Evolutionary conservation across 2,113 vertebrate genomes (phyloP), one percentile per base, ranked within the genome.

Genomic region (Dunckerocampus dactyliophorus): DNA sequence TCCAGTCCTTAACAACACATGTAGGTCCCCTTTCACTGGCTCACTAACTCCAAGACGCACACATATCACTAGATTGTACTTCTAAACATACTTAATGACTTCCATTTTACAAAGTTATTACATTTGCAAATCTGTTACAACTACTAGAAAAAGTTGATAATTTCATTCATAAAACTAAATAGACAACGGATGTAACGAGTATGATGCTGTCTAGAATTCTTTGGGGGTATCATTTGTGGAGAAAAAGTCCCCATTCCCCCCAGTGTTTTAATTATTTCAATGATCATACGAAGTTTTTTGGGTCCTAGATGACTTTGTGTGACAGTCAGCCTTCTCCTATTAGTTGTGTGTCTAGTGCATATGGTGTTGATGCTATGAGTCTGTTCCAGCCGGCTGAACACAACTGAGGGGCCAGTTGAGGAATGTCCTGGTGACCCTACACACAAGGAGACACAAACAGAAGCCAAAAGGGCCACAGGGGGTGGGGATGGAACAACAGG

Each of bases 341-440:
- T 51, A 57, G 28, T n/a, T 21, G 42, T 43, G 51, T 66, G 59
- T 55, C 61, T 75, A 57, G 43, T 67, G 45, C 68, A 47, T 43
- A 49, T 19, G 56, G 63, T 73, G 57, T 43, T 54, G 62, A 63
- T 9, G 21, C 11, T 58, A 67, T 63, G 20, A 47, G 59, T 73
- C 72, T 75, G 82, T 91, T 91, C 85, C 88, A 87, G 73, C 71
- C 63, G 59, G 76, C 59, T 89, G 87, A 87, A 77, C 87, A 88
- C 83, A 88, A 77, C 71, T 14, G 42, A 81, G 78, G 84, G 82
- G 85, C 80, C 71, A 71, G 67, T 74, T 82, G 82, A 87, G 83
- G 88, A 90, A 90, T 90, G 88, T 90, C 80, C 75, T 52, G 77
- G 74, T 90, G 88, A 89, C 88, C 89, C 82, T 80, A 78, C 77